Base-by-base conservation (phyloP, 2,888 invertebrate species). In the Clostera curtula region DNA sequence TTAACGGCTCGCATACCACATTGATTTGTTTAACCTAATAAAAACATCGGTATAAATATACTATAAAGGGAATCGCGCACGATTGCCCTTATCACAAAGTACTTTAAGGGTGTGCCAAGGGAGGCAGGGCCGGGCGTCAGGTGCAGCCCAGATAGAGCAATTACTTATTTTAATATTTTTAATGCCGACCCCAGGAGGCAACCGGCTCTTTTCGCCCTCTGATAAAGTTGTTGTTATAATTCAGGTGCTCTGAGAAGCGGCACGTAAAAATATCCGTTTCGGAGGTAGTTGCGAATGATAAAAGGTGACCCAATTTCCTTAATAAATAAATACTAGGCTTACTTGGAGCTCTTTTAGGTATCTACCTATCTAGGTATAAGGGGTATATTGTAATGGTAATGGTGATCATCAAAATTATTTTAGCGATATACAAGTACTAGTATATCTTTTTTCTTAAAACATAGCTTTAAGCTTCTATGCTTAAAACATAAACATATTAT, bases 141-240 rank as follows among this genome's bases (percentile, higher is more conserved):
- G 77, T 79, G 79, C 65, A 58, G 53, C 46, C 57, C 56, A 68
- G 68, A 79, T 76, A 66, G 63, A 69, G 64, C 72, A 75, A 77
- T 80, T 71, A 76, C 74, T 72, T 73, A 73, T 70, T 75, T 72
- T 73, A 71, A 74, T 72, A 75, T 73, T 71, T 74, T 75, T 70
- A 74, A 73, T 70, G 60, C 64, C 58, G 41, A 54, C 59, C 66
- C 56, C 57, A 46, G 42, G 47, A 50, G 51, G 48, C 51, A 53
- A 41, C 51, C 50, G 45, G 46, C 53, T 50, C 53, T 54, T 63
- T 61, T 62, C 58, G 52, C 51, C 57, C 51, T 50, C 53, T 56
- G 51, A 63, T 54, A 56, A 59, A 60, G 57, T 53, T 50, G 47
- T 41, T 52, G 42, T 58, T 57, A 61, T 66, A 56, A 59, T 59